These are phyloP conservation scores for Platyrinchus mystaceus DNA, from an alignment of 2,797 vertebrate genomes.

Conservation along the genomic window DNA sequence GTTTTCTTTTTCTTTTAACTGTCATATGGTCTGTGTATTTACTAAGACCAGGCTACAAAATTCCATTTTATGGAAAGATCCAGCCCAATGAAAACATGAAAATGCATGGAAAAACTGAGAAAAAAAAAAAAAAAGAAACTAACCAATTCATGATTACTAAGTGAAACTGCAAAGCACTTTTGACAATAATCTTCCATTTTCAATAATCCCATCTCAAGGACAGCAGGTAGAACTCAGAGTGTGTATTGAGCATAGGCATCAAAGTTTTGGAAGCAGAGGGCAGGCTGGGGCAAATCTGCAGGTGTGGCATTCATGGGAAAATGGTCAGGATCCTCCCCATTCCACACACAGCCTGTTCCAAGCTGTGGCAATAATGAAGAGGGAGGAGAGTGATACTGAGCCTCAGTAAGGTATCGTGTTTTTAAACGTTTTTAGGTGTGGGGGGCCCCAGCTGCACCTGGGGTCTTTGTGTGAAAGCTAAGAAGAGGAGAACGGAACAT, in stretches of 20 bases:
- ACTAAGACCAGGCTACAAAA: neutral
- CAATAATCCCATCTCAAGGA: neutral
- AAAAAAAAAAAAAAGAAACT: neutral
- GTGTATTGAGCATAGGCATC: fast-evolving
- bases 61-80: neutral
- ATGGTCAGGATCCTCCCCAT: neutral
- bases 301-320: neutral
- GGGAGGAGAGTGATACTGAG: neutral
- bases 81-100: neutral
- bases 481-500: too few species aligned
- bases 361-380: neutral
- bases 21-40: neutral
- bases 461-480: too few species aligned
- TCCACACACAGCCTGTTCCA: neutral
- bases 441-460: too few species aligned
- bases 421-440: neutral
- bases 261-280: neutral
- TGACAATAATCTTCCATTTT: neutral
- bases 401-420: neutral
- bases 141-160: neutral
- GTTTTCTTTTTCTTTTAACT: neutral
- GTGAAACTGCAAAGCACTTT: neutral
- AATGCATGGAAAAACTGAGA: neutral
- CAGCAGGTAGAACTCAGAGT: neutral
- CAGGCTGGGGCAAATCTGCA: too few species aligned